Evolutionary conservation across 2,888 invertebrate genomes (phyloP).

Genomic region (Vanessa cardui): DNA sequence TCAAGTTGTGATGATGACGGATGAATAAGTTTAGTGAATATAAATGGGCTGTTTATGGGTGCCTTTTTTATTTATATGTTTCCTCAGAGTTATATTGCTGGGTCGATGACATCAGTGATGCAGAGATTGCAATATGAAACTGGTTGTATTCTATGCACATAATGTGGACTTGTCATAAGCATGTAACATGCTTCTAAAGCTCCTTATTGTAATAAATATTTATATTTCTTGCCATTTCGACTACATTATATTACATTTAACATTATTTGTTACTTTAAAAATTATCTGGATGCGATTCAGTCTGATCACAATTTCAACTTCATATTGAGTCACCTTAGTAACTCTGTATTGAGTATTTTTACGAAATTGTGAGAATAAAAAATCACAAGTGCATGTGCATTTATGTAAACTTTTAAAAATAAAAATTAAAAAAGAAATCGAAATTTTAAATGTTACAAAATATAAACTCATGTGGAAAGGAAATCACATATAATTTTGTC

Average conservation of each 20-base stretch:
- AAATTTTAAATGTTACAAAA: no score
- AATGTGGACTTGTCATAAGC: constrained; percentile 8
- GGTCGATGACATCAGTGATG: constrained; percentile 36
- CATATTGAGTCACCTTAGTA: no score
- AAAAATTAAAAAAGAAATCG: no score
- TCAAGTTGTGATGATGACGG: constrained; percentile 36
- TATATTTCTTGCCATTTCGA: background rate
- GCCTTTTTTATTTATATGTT: constrained; percentile 35
- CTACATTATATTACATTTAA: background rate
- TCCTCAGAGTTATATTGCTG: constrained; percentile 31
- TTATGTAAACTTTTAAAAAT: no score
- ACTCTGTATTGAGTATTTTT: no score
- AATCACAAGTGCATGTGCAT: no score
- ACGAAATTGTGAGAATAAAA: no score
- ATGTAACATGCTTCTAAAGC: constrained; percentile 6
- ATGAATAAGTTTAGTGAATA: constrained; percentile 37
- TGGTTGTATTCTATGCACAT: constrained; percentile 33
- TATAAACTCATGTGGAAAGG: no score
- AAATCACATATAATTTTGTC: no score
- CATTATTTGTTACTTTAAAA: no score
- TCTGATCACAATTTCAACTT: no score
- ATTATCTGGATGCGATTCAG: no score
- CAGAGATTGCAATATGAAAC: constrained; percentile 39
- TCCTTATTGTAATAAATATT: constrained; percentile 2
- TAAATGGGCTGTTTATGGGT: constrained; percentile 35